Evolutionary conservation across 1,140 invertebrate species (phyloP), one percentile per base, ranked within the genome.

Genomic region (Phenacoccus solenopsis): DNA sequence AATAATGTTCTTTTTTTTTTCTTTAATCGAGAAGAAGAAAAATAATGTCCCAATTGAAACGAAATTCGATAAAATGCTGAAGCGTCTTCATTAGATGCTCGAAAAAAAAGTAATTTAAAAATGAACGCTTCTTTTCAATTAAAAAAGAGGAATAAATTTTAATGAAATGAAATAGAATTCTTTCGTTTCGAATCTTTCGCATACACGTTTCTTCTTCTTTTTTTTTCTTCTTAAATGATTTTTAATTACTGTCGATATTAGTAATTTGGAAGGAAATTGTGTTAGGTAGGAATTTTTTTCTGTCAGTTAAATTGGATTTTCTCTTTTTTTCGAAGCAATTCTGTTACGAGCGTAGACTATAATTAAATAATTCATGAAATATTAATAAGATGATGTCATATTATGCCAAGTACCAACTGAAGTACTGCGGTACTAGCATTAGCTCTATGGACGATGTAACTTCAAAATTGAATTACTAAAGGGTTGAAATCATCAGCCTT

Each of bases 171-270:
- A 49, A 49, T n/a, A 49, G 12, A 49, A 49, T 49, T 49, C 38
- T 2, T 10, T n/a, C 38, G 38, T n/a, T 49, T 49, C 20, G 20
- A 49, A 49, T 49, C 20, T 49, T 49, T 49, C 20, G 38, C 38
- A 49, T 49, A n/a, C 38, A n/a, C 38, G 3, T 49, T 49, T 49
- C 20, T 49, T 49, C 4, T 49, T 10, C 16, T n/a, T 49, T 16
- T 49, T 49, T 49, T 49, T 49, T n/a, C 20, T 49, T 49, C 38
- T 49, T 49, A 49, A 49, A 49, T 49, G 16, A 49, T 49, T 49
- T 49, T 49, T 49, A 49, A 49, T 49, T 49, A 49, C 38, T 49
- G 38, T 49, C 38, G 38, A 49, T 49, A 49, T 49, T 49, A 49
- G 38, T 49, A 49, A 49, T 49, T 49, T n/a, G 30, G 20, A 16